These are phyloP conservation scores for Aporrectodea caliginosa DNA, from an alignment of 1,140 invertebrate species.

Conservation along the genomic window DNA sequence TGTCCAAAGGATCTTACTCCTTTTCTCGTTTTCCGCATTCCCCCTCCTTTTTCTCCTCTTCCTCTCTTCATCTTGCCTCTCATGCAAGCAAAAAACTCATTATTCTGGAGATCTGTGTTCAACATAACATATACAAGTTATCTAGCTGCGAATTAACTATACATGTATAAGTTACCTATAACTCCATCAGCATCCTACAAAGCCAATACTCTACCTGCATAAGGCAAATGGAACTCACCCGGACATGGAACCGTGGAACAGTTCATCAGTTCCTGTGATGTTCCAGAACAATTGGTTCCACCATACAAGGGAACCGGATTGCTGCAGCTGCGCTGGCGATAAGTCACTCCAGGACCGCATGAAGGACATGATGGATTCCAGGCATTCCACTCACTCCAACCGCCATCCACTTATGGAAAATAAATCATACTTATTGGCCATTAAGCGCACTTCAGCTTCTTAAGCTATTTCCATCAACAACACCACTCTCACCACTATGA, in stretches of 20 bases:
- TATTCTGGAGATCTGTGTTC: too few relatives aligned
- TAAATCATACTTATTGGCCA: too few relatives aligned
- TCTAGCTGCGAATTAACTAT: too few relatives aligned
- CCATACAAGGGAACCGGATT: constrained; percentile 45
- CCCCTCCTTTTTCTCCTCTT: background rate
- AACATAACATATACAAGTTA: too few relatives aligned
- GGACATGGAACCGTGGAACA: constrained; percentile 48
- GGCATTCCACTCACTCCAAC: constrained; percentile 62
- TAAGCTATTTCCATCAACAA: too few relatives aligned
- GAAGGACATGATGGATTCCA: constrained; percentile 51
- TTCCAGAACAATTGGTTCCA: constrained; percentile 45
- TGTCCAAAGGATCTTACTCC: too few relatives aligned
- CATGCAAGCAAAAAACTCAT: background rate
- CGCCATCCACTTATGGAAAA: constrained; percentile 53
- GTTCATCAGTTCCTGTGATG: constrained; percentile 36
- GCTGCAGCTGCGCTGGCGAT: constrained; percentile 45
- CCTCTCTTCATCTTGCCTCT: background rate
- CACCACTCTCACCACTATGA: too few relatives aligned
- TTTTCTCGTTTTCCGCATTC: background rate
- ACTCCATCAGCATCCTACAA: too few relatives aligned
- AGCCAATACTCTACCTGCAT: background rate
- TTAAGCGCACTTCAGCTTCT: too few relatives aligned
- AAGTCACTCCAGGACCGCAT: constrained; percentile 48
- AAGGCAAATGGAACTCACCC: constrained; percentile 36
- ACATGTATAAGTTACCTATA: too few relatives aligned